Base-by-base conservation (phyloP, 2,797 vertebrate species). In the Cheirogaleus major region DNA sequence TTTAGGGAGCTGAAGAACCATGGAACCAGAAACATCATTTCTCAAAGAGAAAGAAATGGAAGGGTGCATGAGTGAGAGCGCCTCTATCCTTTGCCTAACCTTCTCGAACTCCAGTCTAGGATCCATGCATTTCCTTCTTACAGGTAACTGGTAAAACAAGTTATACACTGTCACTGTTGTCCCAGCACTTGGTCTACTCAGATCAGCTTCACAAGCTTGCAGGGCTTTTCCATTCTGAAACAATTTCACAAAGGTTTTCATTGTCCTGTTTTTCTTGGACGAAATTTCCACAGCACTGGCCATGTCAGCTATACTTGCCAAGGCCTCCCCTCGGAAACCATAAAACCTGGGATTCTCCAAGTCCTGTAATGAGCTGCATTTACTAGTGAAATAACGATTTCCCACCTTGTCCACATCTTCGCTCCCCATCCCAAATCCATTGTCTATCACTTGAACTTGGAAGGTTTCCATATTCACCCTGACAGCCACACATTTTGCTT, bases 401-500 rank as follows among this genome's bases (percentile, higher is more conserved):
- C 99, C 99, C 59, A 99, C 97, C 27, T 91, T 97, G 55, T 98
- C 98, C 97, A 99, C 93, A 59, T 99, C 99, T 30, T 99, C 99
- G 3, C 55, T 96, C 91, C 97, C 98, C 97, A 99, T 98, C 27
- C 99, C 99, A 0, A 97, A 97, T 20, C 99, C 99, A 12, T 99
- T 99, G 98, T 99, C 99, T 73, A 99, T 98, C 11, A 99, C 99
- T 97, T 99, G 99, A 15, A 99, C 96, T 98, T 99, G 99, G 96
- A 99, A 99, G 35, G 99, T 99, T 91, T 99, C 99, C 98, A 99
- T 95, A 98, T 99, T 99, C 97, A 99, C 97, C 89, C 99, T 98
- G 95, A 99, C 65, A 18, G 99, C 99, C 45, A 99, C 97, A 94
- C 99, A 99, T 48, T 99, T 99, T 75, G 99, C 99, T 94, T 98